Base-by-base conservation (phyloP, 2,113 vertebrate species). In the Daubentonia madagascariensis region DNA sequence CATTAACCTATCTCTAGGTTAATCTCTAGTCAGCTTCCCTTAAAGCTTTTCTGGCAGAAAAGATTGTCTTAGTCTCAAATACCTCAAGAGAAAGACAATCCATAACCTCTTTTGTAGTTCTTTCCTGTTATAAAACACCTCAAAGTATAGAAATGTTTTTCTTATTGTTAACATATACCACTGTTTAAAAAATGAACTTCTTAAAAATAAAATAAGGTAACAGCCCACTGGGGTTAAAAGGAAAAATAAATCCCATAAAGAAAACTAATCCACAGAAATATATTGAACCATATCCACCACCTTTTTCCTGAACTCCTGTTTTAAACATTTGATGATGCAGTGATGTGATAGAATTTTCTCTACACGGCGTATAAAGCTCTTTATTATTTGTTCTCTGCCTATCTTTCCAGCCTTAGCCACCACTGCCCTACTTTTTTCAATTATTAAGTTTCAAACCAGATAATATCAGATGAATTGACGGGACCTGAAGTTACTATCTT, bases 1-100 rank as follows among this genome's bases (percentile, higher is more conserved):
- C n/a, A 96, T 94, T 91, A 97, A 78, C 84, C 32, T 96, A 68
- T 80, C 63, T 97, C n/a, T n/a, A n/a, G n/a, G n/a, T n/a, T n/a
- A n/a, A n/a, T n/a, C n/a, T n/a, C n/a, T 50, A 70, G 23, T 37
- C 50, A 48, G 50, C 35, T 81, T 75, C 73, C 17, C 73, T 97
- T 40, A 50, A 81, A 97, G 43, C 50, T 48, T 67, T 96, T 93
- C 73, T 92, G 70, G 80, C 61, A 96, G 13, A 78, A 12, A 81
- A 91, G 54, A 61, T 57, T 70, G 81, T 73, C 40, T 89, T 37
- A 23, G 70, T 70, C 40, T 88, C 37, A 92, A n/a, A 52, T 87
- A 96, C 86, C 70, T 91, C 72, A 32, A 30, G 43, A 37, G 52
- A 89, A 88, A 89, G 6, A 32, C 17, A 73, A 20, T 86, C 8